phyloP scores from a whole-genome alignment of 1,140 invertebrate species.

The Diabrotica undecimpunctata region DNA sequence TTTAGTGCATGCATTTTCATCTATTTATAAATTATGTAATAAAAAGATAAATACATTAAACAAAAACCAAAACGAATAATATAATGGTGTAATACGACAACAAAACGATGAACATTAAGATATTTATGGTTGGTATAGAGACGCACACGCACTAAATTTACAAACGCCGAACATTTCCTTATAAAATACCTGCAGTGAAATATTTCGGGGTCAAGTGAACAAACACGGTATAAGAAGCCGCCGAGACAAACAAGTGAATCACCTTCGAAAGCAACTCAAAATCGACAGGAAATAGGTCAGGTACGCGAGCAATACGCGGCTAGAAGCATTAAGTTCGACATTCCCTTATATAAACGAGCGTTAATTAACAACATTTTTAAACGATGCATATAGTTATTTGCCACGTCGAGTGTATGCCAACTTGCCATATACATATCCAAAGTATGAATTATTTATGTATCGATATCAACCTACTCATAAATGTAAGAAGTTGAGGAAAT shows the following conservation, averaged over 20 bases:
- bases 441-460: background rate
- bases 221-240: background rate
- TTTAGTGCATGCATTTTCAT: too few relatives aligned
- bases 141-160: too few relatives aligned
- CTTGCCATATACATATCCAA: background rate
- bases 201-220: background rate
- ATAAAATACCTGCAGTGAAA: background rate
- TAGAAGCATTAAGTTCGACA: background rate
- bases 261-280: background rate
- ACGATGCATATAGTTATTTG: background rate
- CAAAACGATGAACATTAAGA: too few relatives aligned
- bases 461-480: background rate
- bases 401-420: background rate
- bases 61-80: too few relatives aligned
- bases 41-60: too few relatives aligned
- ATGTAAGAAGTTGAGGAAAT: too few relatives aligned
- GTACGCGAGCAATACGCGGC: background rate
- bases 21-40: too few relatives aligned
- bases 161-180: too few relatives aligned
- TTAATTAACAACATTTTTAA: background rate
- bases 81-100: too few relatives aligned
- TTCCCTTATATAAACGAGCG: background rate
- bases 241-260: background rate
- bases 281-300: constrained; percentile 1
- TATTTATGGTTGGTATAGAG: too few relatives aligned